These are phyloP conservation scores for Caenorhabditis drosophilae DNA, from an alignment of 2,888 invertebrate species.

Conservation along the genomic window DNA sequence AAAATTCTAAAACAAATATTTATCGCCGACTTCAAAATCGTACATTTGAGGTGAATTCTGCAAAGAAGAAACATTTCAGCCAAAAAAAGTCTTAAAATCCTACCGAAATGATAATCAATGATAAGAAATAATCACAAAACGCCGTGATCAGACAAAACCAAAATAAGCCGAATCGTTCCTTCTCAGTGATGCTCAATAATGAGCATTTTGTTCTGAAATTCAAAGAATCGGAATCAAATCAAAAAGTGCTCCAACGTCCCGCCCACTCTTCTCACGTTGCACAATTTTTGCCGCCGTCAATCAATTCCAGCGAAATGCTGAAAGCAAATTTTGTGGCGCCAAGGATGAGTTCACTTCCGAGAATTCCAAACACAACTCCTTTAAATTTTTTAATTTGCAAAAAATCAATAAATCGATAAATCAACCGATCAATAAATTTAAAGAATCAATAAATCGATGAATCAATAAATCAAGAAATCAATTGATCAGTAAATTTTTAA, in stretches of 20 bases:
- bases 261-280: not conserved
- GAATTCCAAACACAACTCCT: constrained; percentile 27
- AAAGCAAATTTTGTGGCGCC: constrained; percentile 17
- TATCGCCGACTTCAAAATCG: constrained; percentile 27
- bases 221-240: not conserved
- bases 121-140: constrained; percentile 14
- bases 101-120: constrained; percentile 24
- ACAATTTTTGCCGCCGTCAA: constrained; percentile 30
- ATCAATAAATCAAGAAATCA: no score
- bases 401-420: no score
- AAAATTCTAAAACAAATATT: constrained; percentile 7
- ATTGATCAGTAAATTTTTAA: no score
- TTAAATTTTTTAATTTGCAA: not conserved
- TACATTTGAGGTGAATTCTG: constrained; percentile 38
- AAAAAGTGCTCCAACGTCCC: not conserved
- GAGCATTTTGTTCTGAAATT: constrained; percentile 5
- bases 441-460: no score
- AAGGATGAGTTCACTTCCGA: constrained; percentile 18
- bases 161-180: constrained; percentile 17
- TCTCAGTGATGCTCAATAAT: constrained; percentile 3
- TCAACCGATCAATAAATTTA: no score
- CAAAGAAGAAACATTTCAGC: not conserved
- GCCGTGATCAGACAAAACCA: constrained; percentile 21
- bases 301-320: constrained; percentile 16
- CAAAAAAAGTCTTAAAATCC: constrained; percentile 4